These are phyloP conservation scores for Porites cylindrica DNA, from an alignment of 92 coral and sea anemone genomes.

Conservation along the genomic window DNA sequence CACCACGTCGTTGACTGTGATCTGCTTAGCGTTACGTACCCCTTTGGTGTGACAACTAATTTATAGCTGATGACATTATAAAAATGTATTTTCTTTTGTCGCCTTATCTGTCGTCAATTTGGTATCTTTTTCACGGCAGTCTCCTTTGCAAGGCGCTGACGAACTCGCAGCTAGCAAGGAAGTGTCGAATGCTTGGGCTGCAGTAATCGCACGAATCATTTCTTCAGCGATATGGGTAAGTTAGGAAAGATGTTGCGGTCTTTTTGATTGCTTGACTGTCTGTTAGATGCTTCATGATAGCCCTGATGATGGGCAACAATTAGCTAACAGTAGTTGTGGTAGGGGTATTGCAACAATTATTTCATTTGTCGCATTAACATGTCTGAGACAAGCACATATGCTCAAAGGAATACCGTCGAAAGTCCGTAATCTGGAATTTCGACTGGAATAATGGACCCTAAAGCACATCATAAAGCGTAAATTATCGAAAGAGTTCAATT, in stretches of 20 bases:
- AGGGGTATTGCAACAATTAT: background rate
- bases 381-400: too few relatives aligned
- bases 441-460: too few relatives aligned
- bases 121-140: background rate
- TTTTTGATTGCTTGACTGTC: background rate
- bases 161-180: conserved; percentile 10
- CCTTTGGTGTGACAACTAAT: conserved; percentile 2
- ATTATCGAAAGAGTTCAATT: background rate
- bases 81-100: conserved; percentile 9
- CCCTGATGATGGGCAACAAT: background rate
- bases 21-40: conserved; percentile 5
- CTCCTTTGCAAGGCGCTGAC: background rate
- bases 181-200: background rate
- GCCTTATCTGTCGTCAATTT: conserved; percentile 23
- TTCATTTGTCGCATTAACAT: background rate
- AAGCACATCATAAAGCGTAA: background rate
- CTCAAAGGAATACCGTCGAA: too few relatives aligned
- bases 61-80: background rate
- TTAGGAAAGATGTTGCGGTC: background rate
- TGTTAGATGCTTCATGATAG: background rate
- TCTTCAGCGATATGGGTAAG: conserved; percentile 25
- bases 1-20: background rate
- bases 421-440: too few relatives aligned
- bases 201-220: conserved; percentile 2
- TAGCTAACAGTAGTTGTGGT: background rate